A percentile compares a stretch with the other conserved stretches of the same genome.
Evolutionary conservation across 2,113 vertebrate species (phyloP).

Genomic region (Anoplopoma fimbria): DNA sequence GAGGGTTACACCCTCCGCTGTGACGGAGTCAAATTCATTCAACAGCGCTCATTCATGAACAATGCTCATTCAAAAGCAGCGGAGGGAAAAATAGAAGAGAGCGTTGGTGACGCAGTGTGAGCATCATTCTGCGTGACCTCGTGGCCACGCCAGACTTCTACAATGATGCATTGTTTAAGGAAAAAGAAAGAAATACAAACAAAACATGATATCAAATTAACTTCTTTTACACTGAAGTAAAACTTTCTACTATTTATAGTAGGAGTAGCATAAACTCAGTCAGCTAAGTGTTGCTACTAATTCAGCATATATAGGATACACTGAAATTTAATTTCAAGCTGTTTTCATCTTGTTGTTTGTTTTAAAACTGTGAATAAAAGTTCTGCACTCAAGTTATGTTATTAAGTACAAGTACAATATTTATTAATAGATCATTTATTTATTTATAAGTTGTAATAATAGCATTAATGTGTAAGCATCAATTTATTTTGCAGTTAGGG

Average conservation of each 20-base stretch:
- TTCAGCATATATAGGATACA: neutral
- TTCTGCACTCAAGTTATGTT: no score
- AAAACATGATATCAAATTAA: neutral
- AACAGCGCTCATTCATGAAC: neutral
- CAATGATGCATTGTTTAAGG: neutral
- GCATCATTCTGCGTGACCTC: neutral
- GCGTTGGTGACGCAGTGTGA: neutral
- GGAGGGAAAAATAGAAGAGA: neutral
- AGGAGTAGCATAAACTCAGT: neutral
- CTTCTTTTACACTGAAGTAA: no score
- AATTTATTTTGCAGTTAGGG: neutral
- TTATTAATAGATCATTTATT: neutral
- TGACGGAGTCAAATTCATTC: neutral
- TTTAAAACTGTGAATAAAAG: neutral
- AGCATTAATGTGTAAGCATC: neutral
- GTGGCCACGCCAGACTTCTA: neutral
- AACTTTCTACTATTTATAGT: neutral
- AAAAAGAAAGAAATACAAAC: neutral
- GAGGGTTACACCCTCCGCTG: neutral
- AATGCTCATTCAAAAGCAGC: neutral
- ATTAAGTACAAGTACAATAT: no score
- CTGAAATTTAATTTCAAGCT: neutral
- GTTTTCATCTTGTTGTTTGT: neutral
- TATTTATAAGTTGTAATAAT: neutral
- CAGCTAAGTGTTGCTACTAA: neutral